Conservation (phyloP, 1,140 invertebrate genomes). For the Thaumatotibia leucotreta region DNA sequence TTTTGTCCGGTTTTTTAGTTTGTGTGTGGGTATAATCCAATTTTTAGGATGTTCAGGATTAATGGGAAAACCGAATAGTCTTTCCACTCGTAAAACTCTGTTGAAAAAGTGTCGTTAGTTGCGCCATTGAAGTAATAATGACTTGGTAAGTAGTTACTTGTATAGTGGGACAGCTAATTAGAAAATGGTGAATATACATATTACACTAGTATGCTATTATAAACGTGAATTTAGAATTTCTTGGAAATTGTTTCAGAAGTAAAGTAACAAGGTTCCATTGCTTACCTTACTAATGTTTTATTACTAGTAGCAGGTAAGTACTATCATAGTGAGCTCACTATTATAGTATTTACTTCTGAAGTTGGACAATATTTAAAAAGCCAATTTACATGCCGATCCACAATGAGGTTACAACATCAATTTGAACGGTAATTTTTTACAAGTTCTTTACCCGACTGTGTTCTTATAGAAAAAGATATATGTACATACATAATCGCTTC, state of each 20-base stretch:
- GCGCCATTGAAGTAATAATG: not conserved
- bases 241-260: not conserved
- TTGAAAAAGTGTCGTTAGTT: not conserved
- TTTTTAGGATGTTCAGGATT: conserved; percentile 2
- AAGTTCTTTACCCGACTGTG: not conserved
- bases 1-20: conserved; percentile 1
- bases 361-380: not conserved
- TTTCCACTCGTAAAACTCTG: not conserved
- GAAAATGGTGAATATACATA: not conserved
- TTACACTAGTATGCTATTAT: no score
- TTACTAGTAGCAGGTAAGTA: not conserved
- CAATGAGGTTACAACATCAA: not conserved
- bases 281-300: not conserved
- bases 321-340: no score
- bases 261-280: not conserved
- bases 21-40: not conserved
- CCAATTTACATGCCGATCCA: not conserved
- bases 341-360: not conserved
- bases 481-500: not conserved
- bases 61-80: conserved; percentile 1
- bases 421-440: not conserved
- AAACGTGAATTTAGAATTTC: not conserved
- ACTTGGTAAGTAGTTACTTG: not conserved
- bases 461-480: not conserved
- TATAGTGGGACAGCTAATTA: not conserved